Percentiles rank a stretch among this genome's conserved stretches.
phyloP scores from a whole-genome alignment of 2,113 vertebrate species.

The Myodes glareolus region DNA sequence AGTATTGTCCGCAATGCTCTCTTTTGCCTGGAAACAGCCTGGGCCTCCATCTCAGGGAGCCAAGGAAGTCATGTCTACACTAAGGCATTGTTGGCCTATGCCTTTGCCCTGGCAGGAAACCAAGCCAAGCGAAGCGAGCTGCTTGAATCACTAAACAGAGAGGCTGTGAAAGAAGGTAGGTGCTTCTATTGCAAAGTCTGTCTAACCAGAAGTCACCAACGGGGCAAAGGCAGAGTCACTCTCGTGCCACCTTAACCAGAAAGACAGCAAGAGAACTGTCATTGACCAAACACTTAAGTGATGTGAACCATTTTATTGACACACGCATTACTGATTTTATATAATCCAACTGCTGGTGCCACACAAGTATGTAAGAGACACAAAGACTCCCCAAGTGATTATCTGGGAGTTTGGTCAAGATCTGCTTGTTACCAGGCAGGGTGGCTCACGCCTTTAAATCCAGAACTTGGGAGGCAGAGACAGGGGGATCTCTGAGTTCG shows the following conservation, averaged over 20 bases:
- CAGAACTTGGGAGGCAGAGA: background rate
- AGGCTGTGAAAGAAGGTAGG: slow-evolving; percentile 71
- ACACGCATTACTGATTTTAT: background rate
- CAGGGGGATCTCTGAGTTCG: background rate
- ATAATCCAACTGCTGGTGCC: background rate
- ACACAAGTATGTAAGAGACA: background rate
- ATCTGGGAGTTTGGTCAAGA: background rate
- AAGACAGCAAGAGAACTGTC: background rate
- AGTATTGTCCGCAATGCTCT: slow-evolving; percentile 84
- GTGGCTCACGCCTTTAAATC: no score
- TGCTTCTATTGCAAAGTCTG: background rate
- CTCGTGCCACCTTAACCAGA: background rate
- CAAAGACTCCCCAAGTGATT: background rate
- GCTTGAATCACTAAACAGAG: slow-evolving; percentile 59
- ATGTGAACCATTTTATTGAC: background rate
- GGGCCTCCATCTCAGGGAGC: slow-evolving; percentile 46
- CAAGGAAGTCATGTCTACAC: slow-evolving; percentile 84
- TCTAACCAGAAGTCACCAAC: background rate
- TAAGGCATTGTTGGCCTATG: slow-evolving; percentile 90
- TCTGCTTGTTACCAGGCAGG: background rate
- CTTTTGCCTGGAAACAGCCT: slow-evolving; percentile 83
- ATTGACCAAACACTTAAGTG: background rate
- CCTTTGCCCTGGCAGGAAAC: slow-evolving; percentile 90
- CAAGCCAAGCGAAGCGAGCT: slow-evolving; percentile 70
- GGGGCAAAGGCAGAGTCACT: background rate